Conservation (phyloP, 2,113 vertebrate genomes). For the Melanerpes formicivorus region DNA sequence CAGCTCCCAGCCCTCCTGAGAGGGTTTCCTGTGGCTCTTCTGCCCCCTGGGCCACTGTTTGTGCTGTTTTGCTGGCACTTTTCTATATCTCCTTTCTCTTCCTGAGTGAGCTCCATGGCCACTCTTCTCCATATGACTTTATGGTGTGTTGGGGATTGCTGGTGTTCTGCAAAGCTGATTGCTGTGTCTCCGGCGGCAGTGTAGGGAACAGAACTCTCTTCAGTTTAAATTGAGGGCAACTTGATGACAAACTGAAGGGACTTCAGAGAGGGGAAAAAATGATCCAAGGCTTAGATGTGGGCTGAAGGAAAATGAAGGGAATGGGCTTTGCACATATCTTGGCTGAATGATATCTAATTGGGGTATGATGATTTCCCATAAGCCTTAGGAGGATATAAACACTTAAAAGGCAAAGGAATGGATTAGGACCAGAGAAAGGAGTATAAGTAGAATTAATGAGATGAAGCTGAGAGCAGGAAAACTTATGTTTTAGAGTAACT, state of each 20-base stretch:
- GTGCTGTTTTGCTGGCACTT: background rate
- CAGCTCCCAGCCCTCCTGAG: background rate
- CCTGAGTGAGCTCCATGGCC: background rate
- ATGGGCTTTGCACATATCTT: constrained; percentile 59
- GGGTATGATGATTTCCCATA: constrained; percentile 41
- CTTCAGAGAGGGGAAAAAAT: constrained; percentile 66
- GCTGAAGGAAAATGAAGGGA: constrained; percentile 62
- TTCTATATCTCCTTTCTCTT: background rate
- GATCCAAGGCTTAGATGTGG: constrained; percentile 61
- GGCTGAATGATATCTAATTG: constrained; percentile 44
- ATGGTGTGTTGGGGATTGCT: background rate
- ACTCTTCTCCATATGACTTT: constrained; percentile 2
- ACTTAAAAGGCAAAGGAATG: constrained; percentile 44
- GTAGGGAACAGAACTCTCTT: constrained; percentile 30
- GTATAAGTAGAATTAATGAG: constrained; percentile 30
- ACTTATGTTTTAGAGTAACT: constrained; percentile 39
- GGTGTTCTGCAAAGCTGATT: constrained; percentile 44
- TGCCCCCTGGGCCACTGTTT: too few relatives aligned
- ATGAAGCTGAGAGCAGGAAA: constrained; percentile 25
- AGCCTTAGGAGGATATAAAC: constrained; percentile 43
- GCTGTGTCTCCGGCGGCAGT: background rate
- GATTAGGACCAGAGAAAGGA: constrained; percentile 36
- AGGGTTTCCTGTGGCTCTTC: background rate
- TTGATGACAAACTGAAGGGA: constrained; percentile 66
- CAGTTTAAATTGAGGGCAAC: constrained; percentile 52